Conservation (phyloP, 2,797 vertebrate genomes). For the Cyprinella venusta region DNA sequence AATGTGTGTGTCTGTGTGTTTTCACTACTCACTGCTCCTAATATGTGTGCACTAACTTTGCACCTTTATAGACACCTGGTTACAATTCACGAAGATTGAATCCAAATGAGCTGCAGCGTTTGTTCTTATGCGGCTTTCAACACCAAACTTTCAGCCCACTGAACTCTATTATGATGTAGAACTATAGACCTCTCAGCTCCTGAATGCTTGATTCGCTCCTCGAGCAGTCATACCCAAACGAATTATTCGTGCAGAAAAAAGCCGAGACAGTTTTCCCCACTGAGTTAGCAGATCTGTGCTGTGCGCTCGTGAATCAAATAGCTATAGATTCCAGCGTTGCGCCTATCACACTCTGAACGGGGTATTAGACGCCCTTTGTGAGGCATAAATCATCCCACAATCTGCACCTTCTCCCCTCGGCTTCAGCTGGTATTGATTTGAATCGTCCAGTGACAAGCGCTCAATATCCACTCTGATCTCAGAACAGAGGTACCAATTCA, state of each 20-base stretch:
- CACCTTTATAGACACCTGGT: not conserved
- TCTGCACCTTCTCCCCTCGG: slow-evolving; percentile 12
- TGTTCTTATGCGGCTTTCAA: not conserved
- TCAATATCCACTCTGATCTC: slow-evolving; percentile 49
- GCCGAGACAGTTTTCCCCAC: slow-evolving; percentile 21
- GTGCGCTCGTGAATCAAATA: slow-evolving; percentile 30
- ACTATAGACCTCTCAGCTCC: slow-evolving; percentile 13
- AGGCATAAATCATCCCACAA: slow-evolving; percentile 31
- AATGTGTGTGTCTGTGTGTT: too few relatives aligned
- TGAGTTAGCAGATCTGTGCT: slow-evolving; percentile 30
- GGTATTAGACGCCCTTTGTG: slow-evolving; percentile 4
- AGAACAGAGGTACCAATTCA: slow-evolving; percentile 21
- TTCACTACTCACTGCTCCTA: not conserved
- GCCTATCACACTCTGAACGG: slow-evolving; percentile 1
- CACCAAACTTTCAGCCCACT: slow-evolving; percentile 2
- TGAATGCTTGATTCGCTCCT: slow-evolving; percentile 30
- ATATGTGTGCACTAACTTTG: not conserved
- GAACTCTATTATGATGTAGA: slow-evolving; percentile 29
- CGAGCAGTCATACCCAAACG: slow-evolving; percentile 10
- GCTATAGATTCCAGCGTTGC: slow-evolving; percentile 26
- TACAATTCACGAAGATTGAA: slow-evolving; percentile 9
- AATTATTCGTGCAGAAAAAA: slow-evolving; percentile 20
- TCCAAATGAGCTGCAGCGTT: not conserved
- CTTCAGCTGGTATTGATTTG: slow-evolving; percentile 41
- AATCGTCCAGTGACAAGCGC: slow-evolving; percentile 23